phyloP scores from a whole-genome alignment of 2,888 invertebrate genomes.

The Plebejus melissa region DNA sequence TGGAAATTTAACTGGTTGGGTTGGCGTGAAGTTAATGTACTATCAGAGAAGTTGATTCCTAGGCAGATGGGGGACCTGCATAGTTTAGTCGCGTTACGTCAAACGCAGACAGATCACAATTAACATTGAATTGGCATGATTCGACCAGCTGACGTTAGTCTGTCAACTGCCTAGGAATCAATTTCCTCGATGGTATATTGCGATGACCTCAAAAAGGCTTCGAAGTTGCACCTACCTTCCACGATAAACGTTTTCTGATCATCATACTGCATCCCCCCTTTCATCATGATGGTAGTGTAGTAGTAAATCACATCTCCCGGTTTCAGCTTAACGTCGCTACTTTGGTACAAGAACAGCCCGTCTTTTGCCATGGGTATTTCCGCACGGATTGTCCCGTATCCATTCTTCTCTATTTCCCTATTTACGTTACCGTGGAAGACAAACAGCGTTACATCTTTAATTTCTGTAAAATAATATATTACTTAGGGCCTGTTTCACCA shows the following conservation, averaged over 20 bases:
- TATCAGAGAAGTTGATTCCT: too few relatives aligned
- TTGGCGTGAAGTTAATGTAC: too few relatives aligned
- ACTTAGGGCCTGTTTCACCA: too few relatives aligned
- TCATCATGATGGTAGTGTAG: slow-evolving; percentile 80
- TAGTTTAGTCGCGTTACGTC: too few relatives aligned
- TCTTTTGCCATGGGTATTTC: slow-evolving; percentile 62
- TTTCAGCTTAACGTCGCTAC: slow-evolving; percentile 60
- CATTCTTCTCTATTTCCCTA: slow-evolving; percentile 61
- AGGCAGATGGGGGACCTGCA: too few relatives aligned
- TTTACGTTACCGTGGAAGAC: slow-evolving; percentile 83
- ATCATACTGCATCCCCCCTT: slow-evolving; percentile 55
- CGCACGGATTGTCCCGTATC: slow-evolving; percentile 74
- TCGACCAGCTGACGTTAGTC: too few relatives aligned
- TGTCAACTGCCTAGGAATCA: too few relatives aligned
- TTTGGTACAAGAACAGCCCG: slow-evolving; percentile 75
- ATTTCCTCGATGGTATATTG: too few relatives aligned
- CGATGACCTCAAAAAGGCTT: neutral
- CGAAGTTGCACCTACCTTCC: slow-evolving; percentile 54
- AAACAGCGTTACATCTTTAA: slow-evolving; percentile 72
- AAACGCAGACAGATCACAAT: too few relatives aligned
- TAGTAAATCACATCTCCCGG: slow-evolving; percentile 79
- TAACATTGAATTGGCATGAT: too few relatives aligned
- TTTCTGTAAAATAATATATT: slow-evolving; percentile 56
- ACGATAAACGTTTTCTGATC: slow-evolving; percentile 62
- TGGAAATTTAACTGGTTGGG: too few relatives aligned